Percentiles rank a stretch among this genome's conserved stretches.
These are phyloP conservation scores for Scotopteryx bipunctaria DNA, from an alignment of 2,888 invertebrate genomes.

Conservation along the genomic window DNA sequence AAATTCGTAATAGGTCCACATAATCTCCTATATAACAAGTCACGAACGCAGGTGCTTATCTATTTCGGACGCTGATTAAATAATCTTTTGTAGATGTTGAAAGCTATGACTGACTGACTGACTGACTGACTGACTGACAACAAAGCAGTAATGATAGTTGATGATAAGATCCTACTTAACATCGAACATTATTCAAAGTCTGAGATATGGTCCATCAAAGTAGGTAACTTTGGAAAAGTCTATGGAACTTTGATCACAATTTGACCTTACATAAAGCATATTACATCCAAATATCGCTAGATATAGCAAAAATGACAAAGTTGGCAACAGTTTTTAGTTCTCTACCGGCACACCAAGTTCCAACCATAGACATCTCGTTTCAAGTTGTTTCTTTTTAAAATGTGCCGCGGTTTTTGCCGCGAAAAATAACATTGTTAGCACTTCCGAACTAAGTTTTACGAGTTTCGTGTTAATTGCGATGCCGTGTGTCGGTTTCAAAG, in stretches of 20 bases:
- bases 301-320: constrained; percentile 11
- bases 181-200: too few species aligned
- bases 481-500: not conserved
- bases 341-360: constrained; percentile 52
- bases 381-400: constrained; percentile 72
- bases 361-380: constrained; percentile 35
- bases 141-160: too few species aligned
- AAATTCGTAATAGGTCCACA: too few species aligned
- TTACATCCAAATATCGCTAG: not conserved
- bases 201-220: too few species aligned
- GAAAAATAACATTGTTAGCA: constrained; percentile 71
- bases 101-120: too few species aligned
- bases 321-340: constrained; percentile 33
- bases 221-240: too few species aligned
- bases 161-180: too few species aligned
- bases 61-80: too few species aligned
- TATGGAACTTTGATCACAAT: not conserved
- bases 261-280: not conserved
- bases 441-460: constrained; percentile 44
- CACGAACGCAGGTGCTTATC: too few species aligned
- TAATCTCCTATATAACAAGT: too few species aligned
- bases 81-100: too few species aligned
- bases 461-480: constrained; percentile 41
- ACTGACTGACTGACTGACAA: too few species aligned
- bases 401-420: constrained; percentile 60